A percentile compares a stretch with the other conserved stretches of the same genome.
Evolutionary conservation across 2,113 vertebrate species (phyloP).

Genomic region (Lagopus muta): DNA sequence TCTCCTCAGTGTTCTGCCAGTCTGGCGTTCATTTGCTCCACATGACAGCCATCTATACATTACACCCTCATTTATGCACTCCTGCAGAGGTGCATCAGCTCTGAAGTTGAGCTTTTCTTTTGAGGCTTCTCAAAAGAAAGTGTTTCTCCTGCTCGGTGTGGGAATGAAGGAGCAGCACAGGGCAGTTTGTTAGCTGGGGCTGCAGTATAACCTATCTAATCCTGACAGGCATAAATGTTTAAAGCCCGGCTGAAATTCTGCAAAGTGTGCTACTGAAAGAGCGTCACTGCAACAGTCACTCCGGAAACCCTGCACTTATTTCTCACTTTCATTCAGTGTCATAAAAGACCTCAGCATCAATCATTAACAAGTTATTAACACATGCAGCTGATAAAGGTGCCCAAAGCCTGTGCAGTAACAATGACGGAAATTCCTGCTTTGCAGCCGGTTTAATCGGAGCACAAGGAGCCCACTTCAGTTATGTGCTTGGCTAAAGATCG

Average conservation of each 20-base stretch:
- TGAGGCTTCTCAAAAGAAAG: not conserved
- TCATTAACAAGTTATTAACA: constrained; percentile 87
- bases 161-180: constrained; percentile 37
- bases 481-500: constrained; percentile 68
- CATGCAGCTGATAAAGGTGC: constrained; percentile 81
- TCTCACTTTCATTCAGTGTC: constrained; percentile 78
- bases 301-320: constrained; percentile 68
- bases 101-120: constrained; percentile 58
- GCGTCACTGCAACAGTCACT: constrained; percentile 32
- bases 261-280: constrained; percentile 1
- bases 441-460: constrained; percentile 74
- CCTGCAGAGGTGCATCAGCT: constrained; percentile 1
- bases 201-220: constrained; percentile 19
- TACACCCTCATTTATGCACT: not conserved
- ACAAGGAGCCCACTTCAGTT: not conserved
- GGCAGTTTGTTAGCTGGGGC: not conserved
- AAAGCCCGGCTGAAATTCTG: constrained; percentile 61
- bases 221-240: constrained; percentile 70
- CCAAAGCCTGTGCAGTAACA: constrained; percentile 74
- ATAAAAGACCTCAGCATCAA: constrained; percentile 80
- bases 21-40: not conserved
- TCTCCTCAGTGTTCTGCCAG: not conserved
- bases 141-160: constrained; percentile 47
- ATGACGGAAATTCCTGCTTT: constrained; percentile 78
- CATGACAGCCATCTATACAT: not conserved